Percentiles rank a stretch among this genome's conserved stretches.
Conservation (phyloP, 2,797 vertebrate genomes). For the Parauchenoglanis punctatus region DNA sequence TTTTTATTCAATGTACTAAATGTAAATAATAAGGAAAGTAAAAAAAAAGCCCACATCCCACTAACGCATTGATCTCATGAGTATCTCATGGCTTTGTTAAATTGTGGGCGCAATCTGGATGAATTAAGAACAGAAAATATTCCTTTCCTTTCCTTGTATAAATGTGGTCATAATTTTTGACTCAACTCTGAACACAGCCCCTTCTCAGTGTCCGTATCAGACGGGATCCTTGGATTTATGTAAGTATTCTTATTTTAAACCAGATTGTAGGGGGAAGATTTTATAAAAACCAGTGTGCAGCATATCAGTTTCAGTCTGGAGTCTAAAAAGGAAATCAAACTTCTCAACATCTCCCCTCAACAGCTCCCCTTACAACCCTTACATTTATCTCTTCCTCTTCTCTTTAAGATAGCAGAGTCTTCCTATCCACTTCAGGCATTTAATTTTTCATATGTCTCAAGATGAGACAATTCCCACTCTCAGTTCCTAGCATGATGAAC, state of each 20-base stretch:
- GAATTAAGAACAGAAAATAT: too few species aligned
- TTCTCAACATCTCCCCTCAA: not conserved
- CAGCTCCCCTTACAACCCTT: not conserved
- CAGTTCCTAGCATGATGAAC: too few species aligned
- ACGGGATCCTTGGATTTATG: not conserved
- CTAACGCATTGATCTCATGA: not conserved
- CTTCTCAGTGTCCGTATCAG: not conserved
- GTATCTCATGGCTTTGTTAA: not conserved
- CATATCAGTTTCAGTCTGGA: not conserved
- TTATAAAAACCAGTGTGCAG: not conserved
- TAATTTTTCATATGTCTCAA: not conserved
- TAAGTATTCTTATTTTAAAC: not conserved
- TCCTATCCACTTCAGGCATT: not conserved
- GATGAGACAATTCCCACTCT: not conserved
- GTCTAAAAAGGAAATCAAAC: not conserved
- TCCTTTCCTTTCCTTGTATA: not conserved
- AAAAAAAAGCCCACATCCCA: not conserved
- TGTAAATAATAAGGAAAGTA: not conserved
- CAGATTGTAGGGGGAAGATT: not conserved
- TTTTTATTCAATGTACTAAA: not conserved
- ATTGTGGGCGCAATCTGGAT: not conserved
- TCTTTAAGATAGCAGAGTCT: not conserved
- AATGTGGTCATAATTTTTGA: not conserved
- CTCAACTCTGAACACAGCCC: not conserved
- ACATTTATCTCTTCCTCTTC: not conserved